Evolutionary conservation across 2,888 invertebrate genomes (phyloP), one percentile per base, ranked within the genome.

Genomic region (Lepidonotus clava): DNA sequence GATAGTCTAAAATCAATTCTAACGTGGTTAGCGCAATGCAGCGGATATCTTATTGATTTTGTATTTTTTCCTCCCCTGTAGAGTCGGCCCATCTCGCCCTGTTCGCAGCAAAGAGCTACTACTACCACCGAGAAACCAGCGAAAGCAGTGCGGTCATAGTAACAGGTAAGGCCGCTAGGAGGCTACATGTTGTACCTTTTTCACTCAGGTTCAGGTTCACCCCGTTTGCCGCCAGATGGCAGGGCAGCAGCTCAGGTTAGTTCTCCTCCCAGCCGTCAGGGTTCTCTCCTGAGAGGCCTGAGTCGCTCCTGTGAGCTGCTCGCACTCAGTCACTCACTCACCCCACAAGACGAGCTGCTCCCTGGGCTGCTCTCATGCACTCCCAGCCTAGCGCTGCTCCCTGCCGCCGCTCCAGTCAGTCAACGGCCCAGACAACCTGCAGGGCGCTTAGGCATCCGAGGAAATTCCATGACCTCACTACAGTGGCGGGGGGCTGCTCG

Each of bases 1-100:
- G 61, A 61, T 61, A 61, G 61, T 61, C 61, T 61, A 61, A 24
- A 61, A 61, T 61, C 61, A 61, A 61, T 61, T 61, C 61, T 61
- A 61, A 61, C 61, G 61, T 61, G 61, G 21, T 61, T 61, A 61
- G 61, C 28, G 61, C 61, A 61, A 18, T 61, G 2, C 61, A n/a
- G 28, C 28, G 61, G 61, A 24, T 28, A 28, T 61, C 61, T 61
- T 24, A 61, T 61, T 61, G 61, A 61, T 61, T 61, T 32, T 61
- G 11, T 28, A 61, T 32, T 24, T 61, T 61, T 61, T 61, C 61
- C 61, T 61, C 61, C n/a, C n/a, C 28, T 53, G 18, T 61, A 61
- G 61, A 61, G 11, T 61, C 4, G 61, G 61, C 61, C 61, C 61
- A 61, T 61, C 61, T 61, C 61, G 21, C 21, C n/a, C 21, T 8